Evolutionary conservation across 2,113 vertebrate genomes (phyloP).

Genomic region (Paradoxurus hermaphroditus): DNA sequence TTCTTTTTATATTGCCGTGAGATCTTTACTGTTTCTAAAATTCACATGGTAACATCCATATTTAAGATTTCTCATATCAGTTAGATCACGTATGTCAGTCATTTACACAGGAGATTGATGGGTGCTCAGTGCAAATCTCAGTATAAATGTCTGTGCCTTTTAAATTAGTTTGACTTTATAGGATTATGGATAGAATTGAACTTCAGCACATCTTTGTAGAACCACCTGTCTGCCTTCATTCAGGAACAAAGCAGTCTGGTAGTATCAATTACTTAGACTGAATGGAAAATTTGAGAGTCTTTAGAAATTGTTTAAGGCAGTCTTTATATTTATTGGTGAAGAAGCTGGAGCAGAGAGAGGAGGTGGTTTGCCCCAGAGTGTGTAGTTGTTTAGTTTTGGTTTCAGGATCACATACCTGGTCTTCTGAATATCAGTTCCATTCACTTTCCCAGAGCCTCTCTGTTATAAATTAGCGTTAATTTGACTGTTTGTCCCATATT

Average conservation of each 20-base stretch:
- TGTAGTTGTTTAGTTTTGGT: neutral
- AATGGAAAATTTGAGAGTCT: neutral
- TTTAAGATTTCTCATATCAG: neutral
- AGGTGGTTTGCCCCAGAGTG: neutral
- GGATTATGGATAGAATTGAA: neutral
- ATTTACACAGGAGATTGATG: neutral
- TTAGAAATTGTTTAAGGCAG: neutral
- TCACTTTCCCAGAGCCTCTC: neutral
- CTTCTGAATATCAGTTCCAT: neutral
- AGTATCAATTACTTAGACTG: neutral
- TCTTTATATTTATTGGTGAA: neutral
- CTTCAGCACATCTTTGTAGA: neutral
- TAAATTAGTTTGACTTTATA: neutral
- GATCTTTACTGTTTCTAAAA: conserved; percentile 22
- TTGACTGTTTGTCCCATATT: neutral
- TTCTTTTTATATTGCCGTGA: neutral
- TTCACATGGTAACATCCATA: neutral
- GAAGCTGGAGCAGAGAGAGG: neutral
- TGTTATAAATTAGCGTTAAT: conserved; percentile 18
- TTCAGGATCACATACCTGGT: neutral
- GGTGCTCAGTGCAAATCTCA: neutral
- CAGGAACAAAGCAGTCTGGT: neutral
- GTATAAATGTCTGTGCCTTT: neutral
- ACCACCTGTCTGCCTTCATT: neutral
- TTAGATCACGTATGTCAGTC: neutral